Evolutionary conservation across 2,113 vertebrate genomes (phyloP).

Genomic region (Pseudolaguvia tuberculata): DNA sequence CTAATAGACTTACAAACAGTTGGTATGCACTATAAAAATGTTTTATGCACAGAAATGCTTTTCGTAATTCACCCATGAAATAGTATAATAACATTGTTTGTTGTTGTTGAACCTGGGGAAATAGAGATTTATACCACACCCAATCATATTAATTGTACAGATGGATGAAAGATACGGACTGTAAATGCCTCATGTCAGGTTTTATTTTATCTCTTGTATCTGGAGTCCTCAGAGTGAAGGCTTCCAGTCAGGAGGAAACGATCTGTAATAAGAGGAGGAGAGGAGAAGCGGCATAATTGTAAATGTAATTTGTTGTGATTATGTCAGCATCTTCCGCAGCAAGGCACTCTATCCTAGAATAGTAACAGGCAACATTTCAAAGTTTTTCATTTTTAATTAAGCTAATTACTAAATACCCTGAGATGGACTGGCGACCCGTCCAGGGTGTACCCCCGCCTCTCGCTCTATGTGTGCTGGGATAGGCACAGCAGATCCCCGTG

Average conservation of each 20-base stretch:
- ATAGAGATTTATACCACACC: conserved; percentile 24
- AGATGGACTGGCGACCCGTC: too few relatives aligned
- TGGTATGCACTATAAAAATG: not conserved
- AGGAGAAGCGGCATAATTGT: conserved; percentile 19
- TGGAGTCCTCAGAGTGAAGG: conserved; percentile 21
- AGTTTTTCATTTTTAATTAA: not conserved
- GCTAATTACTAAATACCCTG: not conserved
- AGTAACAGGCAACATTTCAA: not conserved
- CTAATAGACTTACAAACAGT: not conserved
- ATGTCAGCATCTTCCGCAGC: not conserved
- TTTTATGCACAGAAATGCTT: too few relatives aligned
- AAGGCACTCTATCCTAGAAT: not conserved
- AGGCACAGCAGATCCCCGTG: too few relatives aligned
- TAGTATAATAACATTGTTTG: conserved; percentile 12
- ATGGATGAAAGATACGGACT: conserved; percentile 52
- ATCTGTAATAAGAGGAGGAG: conserved; percentile 21
- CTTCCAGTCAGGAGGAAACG: conserved; percentile 23
- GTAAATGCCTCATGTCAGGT: conserved; percentile 22
- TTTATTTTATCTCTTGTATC: not conserved
- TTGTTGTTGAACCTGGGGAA: conserved; percentile 27
- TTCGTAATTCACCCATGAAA: not conserved
- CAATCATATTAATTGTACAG: conserved; percentile 54
- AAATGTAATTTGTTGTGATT: conserved; percentile 9
- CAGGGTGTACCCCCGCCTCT: too few relatives aligned
- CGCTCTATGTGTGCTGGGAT: too few relatives aligned